Evolutionary conservation across 2,888 invertebrate species (phyloP), one percentile per base, ranked within the genome.

Genomic region (Cryptocephalus primarius): DNA sequence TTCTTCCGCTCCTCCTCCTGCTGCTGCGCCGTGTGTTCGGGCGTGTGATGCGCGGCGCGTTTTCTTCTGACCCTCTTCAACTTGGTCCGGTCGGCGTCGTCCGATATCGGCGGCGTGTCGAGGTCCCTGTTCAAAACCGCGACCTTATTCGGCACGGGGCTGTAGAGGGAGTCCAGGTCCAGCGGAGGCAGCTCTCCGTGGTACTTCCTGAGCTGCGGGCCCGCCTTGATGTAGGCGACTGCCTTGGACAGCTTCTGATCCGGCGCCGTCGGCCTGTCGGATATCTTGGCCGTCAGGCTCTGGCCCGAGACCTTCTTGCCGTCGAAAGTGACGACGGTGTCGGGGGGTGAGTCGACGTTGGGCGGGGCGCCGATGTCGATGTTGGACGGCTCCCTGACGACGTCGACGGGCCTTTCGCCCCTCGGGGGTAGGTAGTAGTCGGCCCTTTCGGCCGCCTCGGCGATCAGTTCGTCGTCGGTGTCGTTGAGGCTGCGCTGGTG

Each of bases 361-460:
- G 39, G 11, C 43, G 74, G 73, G 50, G 46, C 39, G 45, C 60
- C 62, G 8, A 76, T 72, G 43, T 73, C 74, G 46, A 72, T 73
- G 52, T 73, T 75, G 8, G 65, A 66, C 1, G 63, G 65, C 48
- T 62, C 56, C 48, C 53, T 52, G 11, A 50, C 54, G 1, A 44
- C 51, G 33, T 52, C 52, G n/a, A 57, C 41, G 9, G 63, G 64
- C 60, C 71, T 72, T 56, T 78, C 73, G 48, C 75, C 73, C 45
- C 77, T 75, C 0, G 87, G 86, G 0, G 88, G 86, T 44, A 87
- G 72, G 60, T 87, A 88, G 55, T 82, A 85, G 55, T 85, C 83
- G 4, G 82, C 69, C 56, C 79, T 75, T 64, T 85, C 84, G 1
- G 83, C 81, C 11, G 85, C 85, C 72, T 83, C 81, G 8, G 82